Conservation (phyloP, 2,888 invertebrate species). For the Merodon equestris region DNA sequence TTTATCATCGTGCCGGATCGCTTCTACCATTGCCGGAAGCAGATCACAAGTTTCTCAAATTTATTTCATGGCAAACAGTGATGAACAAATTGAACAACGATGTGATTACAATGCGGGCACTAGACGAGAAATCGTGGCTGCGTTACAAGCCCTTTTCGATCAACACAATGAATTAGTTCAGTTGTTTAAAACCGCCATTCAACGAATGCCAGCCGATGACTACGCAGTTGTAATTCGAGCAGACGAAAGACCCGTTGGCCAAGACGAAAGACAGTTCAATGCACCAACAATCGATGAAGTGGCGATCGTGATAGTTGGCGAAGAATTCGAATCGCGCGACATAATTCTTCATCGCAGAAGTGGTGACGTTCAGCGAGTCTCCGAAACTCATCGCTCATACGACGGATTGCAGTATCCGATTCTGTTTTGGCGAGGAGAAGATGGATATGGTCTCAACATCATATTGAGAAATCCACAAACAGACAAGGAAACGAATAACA, state of each 20-base stretch:
- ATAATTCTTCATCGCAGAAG: conserved; percentile 70
- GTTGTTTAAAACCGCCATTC: conserved; percentile 71
- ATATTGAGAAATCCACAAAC: no score
- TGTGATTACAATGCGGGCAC: not conserved
- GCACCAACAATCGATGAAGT: conserved; percentile 66
- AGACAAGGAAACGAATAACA: no score
- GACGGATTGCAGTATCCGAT: no score
- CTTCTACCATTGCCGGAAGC: no score
- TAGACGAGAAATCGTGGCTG: conserved; percentile 22
- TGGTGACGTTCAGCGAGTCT: conserved; percentile 64
- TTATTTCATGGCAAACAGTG: conserved; percentile 1
- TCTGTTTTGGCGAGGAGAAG: no score
- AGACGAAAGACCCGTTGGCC: conserved; percentile 72
- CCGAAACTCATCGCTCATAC: conserved; percentile 68
- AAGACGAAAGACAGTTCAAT: conserved; percentile 68
- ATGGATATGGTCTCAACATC: no score
- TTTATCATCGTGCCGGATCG: no score
- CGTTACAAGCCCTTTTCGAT: conserved; percentile 63
- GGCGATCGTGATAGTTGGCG: conserved; percentile 69
- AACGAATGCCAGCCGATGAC: conserved; percentile 3
- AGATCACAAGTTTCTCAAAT: no score
- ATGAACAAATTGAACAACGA: conserved; percentile 4
- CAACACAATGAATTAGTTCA: conserved; percentile 71
- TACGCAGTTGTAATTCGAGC: conserved; percentile 72
- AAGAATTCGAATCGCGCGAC: conserved; percentile 70